Conservation (phyloP, 2,113 vertebrate genomes). For the Stercorarius parasiticus region DNA sequence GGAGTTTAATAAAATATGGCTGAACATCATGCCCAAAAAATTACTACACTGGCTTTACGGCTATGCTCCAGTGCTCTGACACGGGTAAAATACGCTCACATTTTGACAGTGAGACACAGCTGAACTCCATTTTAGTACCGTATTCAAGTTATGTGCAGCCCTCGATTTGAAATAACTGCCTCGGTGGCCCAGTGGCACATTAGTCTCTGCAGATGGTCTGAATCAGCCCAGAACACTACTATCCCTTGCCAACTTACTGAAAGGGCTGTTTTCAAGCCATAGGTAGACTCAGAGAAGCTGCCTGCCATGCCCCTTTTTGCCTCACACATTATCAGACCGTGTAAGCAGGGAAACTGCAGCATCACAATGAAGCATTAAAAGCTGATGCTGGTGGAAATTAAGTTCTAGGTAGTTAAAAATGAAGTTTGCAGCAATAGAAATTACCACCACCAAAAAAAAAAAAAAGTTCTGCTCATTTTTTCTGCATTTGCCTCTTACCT, state of each 20-base stretch:
- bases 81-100: background rate
- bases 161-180: background rate
- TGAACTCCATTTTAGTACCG: background rate
- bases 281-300: background rate
- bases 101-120: background rate
- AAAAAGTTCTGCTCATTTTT: background rate
- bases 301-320: background rate
- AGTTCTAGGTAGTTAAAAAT: background rate
- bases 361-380: background rate
- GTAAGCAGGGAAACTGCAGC: background rate
- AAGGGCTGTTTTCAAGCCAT: background rate
- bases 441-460: background rate
- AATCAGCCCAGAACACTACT: background rate
- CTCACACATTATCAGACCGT: background rate
- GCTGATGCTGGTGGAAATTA: background rate
- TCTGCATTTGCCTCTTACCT: background rate
- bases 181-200: background rate
- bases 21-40: background rate
- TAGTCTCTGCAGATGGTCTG: background rate
- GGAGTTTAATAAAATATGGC: slow-evolving; percentile 6
- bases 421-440: background rate
- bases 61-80: background rate
- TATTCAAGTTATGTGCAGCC: background rate
- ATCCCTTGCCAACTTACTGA: background rate
- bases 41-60: background rate